Base-by-base conservation (phyloP, 2,888 invertebrate genomes). In the Plusia festucae region DNA sequence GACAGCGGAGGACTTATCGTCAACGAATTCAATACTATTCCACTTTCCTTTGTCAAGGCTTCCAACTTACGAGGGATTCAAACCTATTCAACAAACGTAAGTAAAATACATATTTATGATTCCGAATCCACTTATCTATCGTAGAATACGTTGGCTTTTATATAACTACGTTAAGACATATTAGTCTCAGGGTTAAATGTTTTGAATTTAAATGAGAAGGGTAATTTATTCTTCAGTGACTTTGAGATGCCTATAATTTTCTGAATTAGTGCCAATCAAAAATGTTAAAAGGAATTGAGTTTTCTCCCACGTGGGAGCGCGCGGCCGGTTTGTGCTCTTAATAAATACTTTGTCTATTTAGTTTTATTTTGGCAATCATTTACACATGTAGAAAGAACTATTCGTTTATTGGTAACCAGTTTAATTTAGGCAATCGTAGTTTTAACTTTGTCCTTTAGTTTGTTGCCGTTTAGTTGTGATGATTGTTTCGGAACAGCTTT, bases 1-100 rank as follows among this genome's bases (percentile, higher is more conserved):
- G 73, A 68, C 73, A 64, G 58, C 68, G 27, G 8, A 13, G 49
- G 60, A 60, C 22, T 64, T 68, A 68, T 64, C 58, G 58, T 58
- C 40, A 49, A 18, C 30, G 60, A 58, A 49, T 44, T 68, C 72
- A 72, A 68, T 72, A 57, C 68, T 63, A 57, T 34, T 40, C 60
- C 27, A 11, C 40, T 34, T 15, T 16, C 46, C 34, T 54, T 72
- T 68, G 57, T 72, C 13, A 46, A 6, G 16, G 24, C 51, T 62
- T 60, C 59, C 72, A 56, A 63, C 62, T 62, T 60, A n/a, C 6
- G 16, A 51, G 27, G 27, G 18, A 53, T 44, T 34, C 24, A 0
- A 27, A 20, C 51, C 13, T 57, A 53, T 67, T 60, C 30, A 16
- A 16, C 20, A 9, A 20, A 20, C 57, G 40, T 60, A 34, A 66